Evolutionary conservation across 1,140 invertebrate genomes (phyloP), one percentile per base, ranked within the genome.

Genomic region (Drosophila serrata): DNA sequence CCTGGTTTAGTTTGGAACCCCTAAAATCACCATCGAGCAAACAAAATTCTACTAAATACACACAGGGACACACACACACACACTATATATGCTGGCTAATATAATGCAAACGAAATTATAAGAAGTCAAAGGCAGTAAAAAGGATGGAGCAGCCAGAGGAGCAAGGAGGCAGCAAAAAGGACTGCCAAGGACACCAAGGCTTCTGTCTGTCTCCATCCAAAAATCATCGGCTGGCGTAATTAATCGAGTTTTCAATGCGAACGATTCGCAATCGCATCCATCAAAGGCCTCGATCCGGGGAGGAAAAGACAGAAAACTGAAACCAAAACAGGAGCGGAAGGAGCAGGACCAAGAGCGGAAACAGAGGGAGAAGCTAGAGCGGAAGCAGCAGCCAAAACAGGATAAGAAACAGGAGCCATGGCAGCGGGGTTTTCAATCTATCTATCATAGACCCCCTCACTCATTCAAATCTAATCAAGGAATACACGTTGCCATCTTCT

Each of bases 391-490:
- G 4, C 43, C 43, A 19, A 46, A 24, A 24, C 43, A 7, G 43
- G 31, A 53, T 53, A 53, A 19, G 33, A 12, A 70, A 48, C 51
- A 45, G 64, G 35, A 69, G 35, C 45, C 53, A 69, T 51, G 53
- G 65, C 29, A 73, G 64, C 53, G 35, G 46, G 46, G 33, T 40
- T 12, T 11, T 48, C 57, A 61, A 65, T 63, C 75, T 55, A 86
- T 87, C 82, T 67, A 84, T 81, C 81, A 84, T 77, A 60, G 65
- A 55, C 60, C 46, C 46, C 68, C 80, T 64, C 56, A 68, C 73
- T 56, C 74, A 77, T 77, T 87, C 84, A 82, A 82, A 86, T 88
- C 73, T 86, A 77, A 74, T 82, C 73, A 85, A 81, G 65, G 77
- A 62, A 81, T 75, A 59, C 74, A 86, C 74, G 73, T 68, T 53